Evolutionary conservation across 2,113 vertebrate species (phyloP), one percentile per base, ranked within the genome.

Genomic region (Falco punctatus): DNA sequence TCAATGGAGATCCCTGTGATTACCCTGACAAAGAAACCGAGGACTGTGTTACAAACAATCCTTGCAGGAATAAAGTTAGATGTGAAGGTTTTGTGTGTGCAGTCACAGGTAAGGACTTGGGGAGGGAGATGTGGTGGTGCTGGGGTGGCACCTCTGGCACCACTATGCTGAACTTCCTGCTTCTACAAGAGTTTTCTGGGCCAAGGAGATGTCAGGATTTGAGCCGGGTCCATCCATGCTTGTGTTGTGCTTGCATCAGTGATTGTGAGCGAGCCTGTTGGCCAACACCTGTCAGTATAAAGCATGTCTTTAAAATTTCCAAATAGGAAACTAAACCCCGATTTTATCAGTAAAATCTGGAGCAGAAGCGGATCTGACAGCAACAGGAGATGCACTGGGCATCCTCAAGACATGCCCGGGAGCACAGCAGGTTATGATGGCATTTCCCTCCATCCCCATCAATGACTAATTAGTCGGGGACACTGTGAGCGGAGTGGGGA

Each of bases 51-150:
- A 97, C 98, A 32, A 93, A 62, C 30, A 78, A 92, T 28, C 97
- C 96, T 5, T 99, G 99, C 96, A 95, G 98, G 96, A 98, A 28
- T 44, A 95, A 97, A 69, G 98, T 98, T 32, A 73, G 95, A 16
- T 99, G 99, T 88, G 99, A 99, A 71, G 99, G 99, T 14, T 99
- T 99, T 57, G 88, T 98, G 44, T 99, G 99, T 86, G 96, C 91
- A 5, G 57, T 96, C 40, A 99, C 99, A 98, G 99, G 99, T 99
- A 49, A 92, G 48, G n/a, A 19, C 16, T 7, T 54, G 23, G 0
- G 22, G 14, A 8, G 46, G 33, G 67, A 58, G n/a, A 14, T 52
- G 14, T 16, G 75, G 3, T 44, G 71, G 23, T 75, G 54, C 71
- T 64, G 54, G 9, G 26, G 15, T 42, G 44, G 17, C 38, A 23